Conservation (phyloP, 2,797 vertebrate genomes). For the Lophura swinhoii region DNA sequence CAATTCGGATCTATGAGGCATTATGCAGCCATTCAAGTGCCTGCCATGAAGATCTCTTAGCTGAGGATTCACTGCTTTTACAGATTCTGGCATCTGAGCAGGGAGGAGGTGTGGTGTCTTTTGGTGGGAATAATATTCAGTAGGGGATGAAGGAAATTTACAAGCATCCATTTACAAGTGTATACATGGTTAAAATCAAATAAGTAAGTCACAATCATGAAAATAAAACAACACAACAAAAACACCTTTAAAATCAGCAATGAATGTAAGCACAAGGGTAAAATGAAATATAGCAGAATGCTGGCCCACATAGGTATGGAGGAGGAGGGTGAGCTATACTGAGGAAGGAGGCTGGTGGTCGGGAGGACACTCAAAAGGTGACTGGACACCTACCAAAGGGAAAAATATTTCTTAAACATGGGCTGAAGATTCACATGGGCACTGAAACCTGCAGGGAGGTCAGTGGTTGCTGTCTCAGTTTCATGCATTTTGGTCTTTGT, state of each 20-base stretch:
- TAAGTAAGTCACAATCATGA: not conserved
- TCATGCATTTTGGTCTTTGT: not conserved
- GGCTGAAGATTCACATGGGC: not conserved
- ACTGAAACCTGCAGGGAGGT: not conserved
- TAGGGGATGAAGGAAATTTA: not conserved
- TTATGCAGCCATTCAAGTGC: not conserved
- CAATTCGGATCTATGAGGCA: not conserved
- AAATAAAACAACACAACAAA: not conserved
- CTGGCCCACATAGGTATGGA: not conserved
- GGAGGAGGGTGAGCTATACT: not conserved
- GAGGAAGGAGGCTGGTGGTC: not conserved
- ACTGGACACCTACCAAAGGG: not conserved
- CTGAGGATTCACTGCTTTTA: not conserved
- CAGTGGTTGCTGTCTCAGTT: not conserved
- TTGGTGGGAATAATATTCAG: not conserved
- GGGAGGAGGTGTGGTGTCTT: accelerated
- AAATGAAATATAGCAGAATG: not conserved
- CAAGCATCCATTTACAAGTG: not conserved
- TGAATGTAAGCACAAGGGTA: not conserved
- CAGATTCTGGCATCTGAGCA: not conserved
- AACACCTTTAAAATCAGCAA: not conserved
- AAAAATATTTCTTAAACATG: not conserved
- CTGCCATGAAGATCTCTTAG: not conserved
- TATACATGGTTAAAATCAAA: not conserved
- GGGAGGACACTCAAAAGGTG: not conserved